phyloP scores from a whole-genome alignment of 2,888 invertebrate genomes.

The Metellina segmentata region DNA sequence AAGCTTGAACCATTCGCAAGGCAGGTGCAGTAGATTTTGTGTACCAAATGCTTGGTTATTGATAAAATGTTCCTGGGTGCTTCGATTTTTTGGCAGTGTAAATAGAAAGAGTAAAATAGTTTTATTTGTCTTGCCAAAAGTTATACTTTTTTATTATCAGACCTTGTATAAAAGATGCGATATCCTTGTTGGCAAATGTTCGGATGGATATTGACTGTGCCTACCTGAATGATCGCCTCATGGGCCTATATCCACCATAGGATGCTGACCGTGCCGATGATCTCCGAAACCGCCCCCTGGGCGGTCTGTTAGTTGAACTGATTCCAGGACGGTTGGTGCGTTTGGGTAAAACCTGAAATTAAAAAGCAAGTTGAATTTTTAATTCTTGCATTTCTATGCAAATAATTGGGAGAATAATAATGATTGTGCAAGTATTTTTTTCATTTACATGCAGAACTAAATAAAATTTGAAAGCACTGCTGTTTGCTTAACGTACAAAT shows the following conservation, averaged over 20 bases:
- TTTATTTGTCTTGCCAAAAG: too few species aligned
- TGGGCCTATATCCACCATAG: conserved; percentile 56
- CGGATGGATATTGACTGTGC: not conserved
- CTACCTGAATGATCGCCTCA: conserved; percentile 43
- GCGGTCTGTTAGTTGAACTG: conserved; percentile 93
- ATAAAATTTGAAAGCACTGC: not conserved
- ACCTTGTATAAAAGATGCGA: too few species aligned
- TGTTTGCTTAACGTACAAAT: not conserved
- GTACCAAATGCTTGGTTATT: too few species aligned
- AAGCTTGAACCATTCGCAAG: too few species aligned
- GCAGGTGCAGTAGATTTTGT: too few species aligned
- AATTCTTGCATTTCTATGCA: not conserved
- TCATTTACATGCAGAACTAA: not conserved
- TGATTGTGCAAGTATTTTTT: not conserved
- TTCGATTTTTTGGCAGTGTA: too few species aligned
- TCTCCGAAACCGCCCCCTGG: conserved; percentile 80
- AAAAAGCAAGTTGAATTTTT: not conserved
- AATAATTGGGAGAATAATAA: not conserved
- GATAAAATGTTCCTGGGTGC: too few species aligned
- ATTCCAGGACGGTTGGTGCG: conserved; percentile 98
- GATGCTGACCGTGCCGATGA: not conserved
- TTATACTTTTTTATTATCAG: too few species aligned
- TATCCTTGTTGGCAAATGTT: not conserved
- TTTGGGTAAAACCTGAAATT: conserved; percentile 92
- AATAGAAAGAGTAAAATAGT: too few species aligned